Conservation (phyloP, 2,797 vertebrate genomes). For the Sebastolobus alascanus region DNA sequence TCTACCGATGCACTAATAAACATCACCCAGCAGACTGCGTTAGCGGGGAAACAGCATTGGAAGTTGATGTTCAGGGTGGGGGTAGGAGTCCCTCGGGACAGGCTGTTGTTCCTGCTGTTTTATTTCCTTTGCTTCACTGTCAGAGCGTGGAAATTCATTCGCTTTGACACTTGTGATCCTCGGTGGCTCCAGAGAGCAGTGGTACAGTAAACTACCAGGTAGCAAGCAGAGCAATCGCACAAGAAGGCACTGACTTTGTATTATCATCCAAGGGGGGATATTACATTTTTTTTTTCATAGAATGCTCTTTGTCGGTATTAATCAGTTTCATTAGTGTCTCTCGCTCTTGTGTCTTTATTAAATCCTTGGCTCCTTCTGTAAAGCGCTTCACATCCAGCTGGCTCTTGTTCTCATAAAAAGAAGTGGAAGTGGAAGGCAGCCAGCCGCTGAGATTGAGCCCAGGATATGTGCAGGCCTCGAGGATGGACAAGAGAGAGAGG, state of each 20-base stretch:
- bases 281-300: constrained; percentile 24
- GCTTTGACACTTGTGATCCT: constrained; percentile 30
- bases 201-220: constrained; percentile 19
- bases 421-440: constrained; percentile 61
- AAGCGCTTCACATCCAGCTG: constrained; percentile 58
- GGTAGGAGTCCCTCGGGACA: constrained; percentile 11
- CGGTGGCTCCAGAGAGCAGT: not conserved
- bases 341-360: constrained; percentile 56
- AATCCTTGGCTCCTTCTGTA: constrained; percentile 44
- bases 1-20: constrained; percentile 9
- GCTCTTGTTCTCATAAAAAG: constrained; percentile 54
- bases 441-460: constrained; percentile 51
- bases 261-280: constrained; percentile 21
- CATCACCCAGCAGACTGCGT: constrained; percentile 28
- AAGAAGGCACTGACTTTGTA: constrained; percentile 23
- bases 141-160: constrained; percentile 45
- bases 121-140: constrained; percentile 40
- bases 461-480: constrained; percentile 47
- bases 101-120: constrained; percentile 40
- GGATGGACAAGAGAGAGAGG: constrained; percentile 23
- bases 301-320: constrained; percentile 42
- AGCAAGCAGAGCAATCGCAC: constrained; percentile 13
- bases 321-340: constrained; percentile 39
- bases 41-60: constrained; percentile 8
- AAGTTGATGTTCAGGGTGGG: constrained; percentile 13